phyloP scores from a whole-genome alignment of 2,797 vertebrate species.

The Rhinichthys osculus region DNA sequence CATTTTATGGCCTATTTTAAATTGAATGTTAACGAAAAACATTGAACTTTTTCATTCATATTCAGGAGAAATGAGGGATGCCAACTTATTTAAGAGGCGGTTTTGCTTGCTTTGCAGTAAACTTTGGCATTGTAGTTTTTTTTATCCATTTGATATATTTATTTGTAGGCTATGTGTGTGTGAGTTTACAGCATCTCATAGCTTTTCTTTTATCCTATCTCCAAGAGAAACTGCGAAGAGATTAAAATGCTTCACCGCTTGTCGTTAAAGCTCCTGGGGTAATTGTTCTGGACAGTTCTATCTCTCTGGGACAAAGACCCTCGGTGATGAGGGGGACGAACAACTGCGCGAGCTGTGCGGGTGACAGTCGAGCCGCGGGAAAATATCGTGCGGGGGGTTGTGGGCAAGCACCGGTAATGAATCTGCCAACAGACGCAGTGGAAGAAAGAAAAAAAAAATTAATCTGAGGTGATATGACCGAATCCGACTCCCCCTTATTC shows the following conservation, averaged over 20 bases:
- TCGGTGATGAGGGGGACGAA: conserved; percentile 86
- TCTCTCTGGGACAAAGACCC: conserved; percentile 84
- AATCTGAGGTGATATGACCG: conserved; percentile 85
- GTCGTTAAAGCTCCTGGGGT: conserved; percentile 82
- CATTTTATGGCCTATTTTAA: background rate
- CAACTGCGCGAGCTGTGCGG: conserved; percentile 59
- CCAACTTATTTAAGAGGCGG: background rate
- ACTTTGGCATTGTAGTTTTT: background rate
- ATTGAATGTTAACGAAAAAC: background rate
- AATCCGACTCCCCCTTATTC: conserved; percentile 84
- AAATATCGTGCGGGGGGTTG: conserved; percentile 31
- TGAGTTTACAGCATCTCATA: conserved; percentile 4
- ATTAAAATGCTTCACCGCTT: conserved; percentile 82
- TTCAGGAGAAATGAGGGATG: background rate
- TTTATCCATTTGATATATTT: conserved; percentile 16
- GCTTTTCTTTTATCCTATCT: conserved; percentile 78
- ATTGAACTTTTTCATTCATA: background rate
- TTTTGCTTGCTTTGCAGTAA: conserved; percentile 4
- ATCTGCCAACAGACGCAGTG: conserved; percentile 85
- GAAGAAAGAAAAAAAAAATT: conserved; percentile 69
- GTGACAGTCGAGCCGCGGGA: conserved; percentile 62
- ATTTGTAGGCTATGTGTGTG: conserved; percentile 10
- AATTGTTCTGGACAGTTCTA: conserved; percentile 87
- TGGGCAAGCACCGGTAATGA: conserved; percentile 84
- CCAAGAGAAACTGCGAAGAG: conserved; percentile 72